These are phyloP conservation scores for Hybos culiciformis DNA, from an alignment of 2,888 invertebrate genomes.

Conservation along the genomic window DNA sequence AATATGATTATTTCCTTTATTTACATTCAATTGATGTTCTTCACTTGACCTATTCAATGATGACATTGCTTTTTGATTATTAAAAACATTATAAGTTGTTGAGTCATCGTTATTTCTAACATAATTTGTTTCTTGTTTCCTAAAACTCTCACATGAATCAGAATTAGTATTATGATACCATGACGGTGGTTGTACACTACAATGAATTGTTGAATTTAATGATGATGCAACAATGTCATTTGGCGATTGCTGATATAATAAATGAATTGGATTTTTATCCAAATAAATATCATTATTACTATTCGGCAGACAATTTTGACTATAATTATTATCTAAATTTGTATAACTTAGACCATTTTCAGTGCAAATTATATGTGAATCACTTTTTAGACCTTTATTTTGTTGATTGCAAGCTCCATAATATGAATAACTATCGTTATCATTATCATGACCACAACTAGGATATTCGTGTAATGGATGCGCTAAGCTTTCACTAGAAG, in stretches of 20 bases:
- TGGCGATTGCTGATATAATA: conserved; percentile 32
- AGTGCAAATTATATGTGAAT: conserved; percentile 61
- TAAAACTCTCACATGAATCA: no score
- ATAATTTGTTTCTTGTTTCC: no score
- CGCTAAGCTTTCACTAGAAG: not conserved
- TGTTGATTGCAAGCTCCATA: no score
- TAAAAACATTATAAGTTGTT: not conserved
- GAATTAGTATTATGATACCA: conserved; percentile 22
- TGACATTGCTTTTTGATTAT: not conserved
- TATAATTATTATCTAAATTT: conserved; percentile 63
- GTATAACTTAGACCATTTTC: conserved; percentile 82
- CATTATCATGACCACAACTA: not conserved
- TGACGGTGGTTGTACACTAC: conserved; percentile 12
- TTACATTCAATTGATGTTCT: not conserved
- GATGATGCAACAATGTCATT: conserved; percentile 1
- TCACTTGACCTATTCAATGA: not conserved
- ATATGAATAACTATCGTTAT: not conserved
- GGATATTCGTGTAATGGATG: not conserved
- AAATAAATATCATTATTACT: conserved; percentile 20
- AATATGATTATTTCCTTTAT: conserved; percentile 42
- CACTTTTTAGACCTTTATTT: conserved; percentile 17
- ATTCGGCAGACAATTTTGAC: conserved; percentile 39
- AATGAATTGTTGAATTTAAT: not conserved
- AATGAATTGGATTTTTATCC: conserved; percentile 37
- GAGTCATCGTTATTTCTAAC: not conserved